Evolutionary conservation across 2,113 vertebrate genomes (phyloP).

Genomic region (Sinocyclocheilus anophthalmus): DNA sequence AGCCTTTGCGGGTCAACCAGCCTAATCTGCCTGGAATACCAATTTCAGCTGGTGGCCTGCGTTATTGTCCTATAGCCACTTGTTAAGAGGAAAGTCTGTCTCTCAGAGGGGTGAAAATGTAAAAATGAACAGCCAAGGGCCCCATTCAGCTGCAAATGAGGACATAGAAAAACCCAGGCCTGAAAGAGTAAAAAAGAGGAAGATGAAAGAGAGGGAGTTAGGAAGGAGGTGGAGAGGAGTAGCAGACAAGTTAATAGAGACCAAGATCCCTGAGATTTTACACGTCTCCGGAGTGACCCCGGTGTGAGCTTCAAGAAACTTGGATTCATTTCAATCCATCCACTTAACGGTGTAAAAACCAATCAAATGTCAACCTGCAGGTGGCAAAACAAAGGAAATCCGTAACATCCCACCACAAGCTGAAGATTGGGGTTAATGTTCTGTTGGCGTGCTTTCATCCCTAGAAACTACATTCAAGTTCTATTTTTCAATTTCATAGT

Average conservation of each 20-base stretch:
- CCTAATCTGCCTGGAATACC: constrained; percentile 49
- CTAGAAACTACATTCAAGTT: background rate
- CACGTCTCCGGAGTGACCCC: constrained; percentile 42
- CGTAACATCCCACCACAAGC: background rate
- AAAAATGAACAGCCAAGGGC: constrained; percentile 56
- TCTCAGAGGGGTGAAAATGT: constrained; percentile 51
- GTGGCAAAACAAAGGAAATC: constrained; percentile 26
- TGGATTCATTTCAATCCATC: constrained; percentile 6
- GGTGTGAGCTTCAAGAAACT: background rate
- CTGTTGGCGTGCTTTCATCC: background rate
- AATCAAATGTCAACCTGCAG: constrained; percentile 6
- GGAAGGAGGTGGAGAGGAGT: constrained; percentile 46
- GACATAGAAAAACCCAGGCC: constrained; percentile 48
- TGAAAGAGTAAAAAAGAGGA: constrained; percentile 54
- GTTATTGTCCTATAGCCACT: constrained; percentile 46
- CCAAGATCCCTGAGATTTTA: constrained; percentile 45
- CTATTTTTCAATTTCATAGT: background rate
- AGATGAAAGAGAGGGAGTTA: constrained; percentile 54
- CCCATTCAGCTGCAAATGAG: constrained; percentile 59
- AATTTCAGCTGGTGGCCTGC: constrained; percentile 44
- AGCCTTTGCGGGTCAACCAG: constrained; percentile 40
- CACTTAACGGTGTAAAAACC: background rate
- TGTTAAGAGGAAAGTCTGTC: constrained; percentile 27
- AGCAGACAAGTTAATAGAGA: constrained; percentile 53
- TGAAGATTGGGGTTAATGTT: background rate